These are phyloP conservation scores for Cyphomyrus plagiostoma DNA, from an alignment of 2,113 vertebrate species.

Conservation along the genomic window DNA sequence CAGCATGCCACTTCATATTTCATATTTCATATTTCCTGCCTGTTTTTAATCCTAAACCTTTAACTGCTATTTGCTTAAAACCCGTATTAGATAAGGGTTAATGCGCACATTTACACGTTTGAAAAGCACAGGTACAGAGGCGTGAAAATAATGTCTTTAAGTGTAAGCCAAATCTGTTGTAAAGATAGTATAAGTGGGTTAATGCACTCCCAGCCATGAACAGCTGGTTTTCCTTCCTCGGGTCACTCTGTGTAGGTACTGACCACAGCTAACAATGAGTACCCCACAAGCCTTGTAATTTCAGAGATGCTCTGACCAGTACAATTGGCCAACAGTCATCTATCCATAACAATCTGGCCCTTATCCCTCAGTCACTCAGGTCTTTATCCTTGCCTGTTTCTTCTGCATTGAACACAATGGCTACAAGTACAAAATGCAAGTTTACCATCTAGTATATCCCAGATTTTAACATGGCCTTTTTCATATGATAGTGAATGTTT, in stretches of 20 bases:
- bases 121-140: background rate
- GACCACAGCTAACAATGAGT: background rate
- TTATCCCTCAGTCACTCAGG: background rate
- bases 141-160: background rate
- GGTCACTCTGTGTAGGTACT: background rate
- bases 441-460: background rate
- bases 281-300: background rate
- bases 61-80: background rate
- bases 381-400: background rate
- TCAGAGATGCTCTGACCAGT: background rate
- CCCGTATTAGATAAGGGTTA: background rate
- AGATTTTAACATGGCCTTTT: background rate
- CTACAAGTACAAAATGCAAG: background rate
- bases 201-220: background rate
- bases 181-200: background rate
- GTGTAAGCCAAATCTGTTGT: background rate
- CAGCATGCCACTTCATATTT: background rate
- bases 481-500: background rate
- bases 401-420: background rate
- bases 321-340: no score
- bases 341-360: background rate
- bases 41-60: slow-evolving; percentile 5
- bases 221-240: background rate
- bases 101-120: background rate
- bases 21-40: slow-evolving; percentile 11